Percentiles rank a stretch among this genome's conserved stretches.
Conservation (phyloP, 2,797 vertebrate genomes). For the Poeciliopsis presidionis region DNA sequence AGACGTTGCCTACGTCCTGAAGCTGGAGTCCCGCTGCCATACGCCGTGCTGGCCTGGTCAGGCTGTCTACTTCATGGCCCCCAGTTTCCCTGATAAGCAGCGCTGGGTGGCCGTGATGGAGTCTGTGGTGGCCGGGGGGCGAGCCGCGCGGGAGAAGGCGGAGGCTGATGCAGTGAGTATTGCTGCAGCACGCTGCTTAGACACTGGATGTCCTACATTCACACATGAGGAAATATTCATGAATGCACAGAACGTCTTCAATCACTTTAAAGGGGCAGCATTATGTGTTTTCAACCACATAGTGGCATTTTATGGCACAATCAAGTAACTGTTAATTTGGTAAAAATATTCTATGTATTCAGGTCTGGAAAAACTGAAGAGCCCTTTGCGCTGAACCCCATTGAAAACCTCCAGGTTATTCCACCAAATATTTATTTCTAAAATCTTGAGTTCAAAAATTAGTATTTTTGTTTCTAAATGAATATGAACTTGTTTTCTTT, state of each 20-base stretch:
- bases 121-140: constrained; percentile 91
- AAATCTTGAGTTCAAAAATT: too few relatives aligned
- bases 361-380: too few relatives aligned
- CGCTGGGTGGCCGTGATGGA: constrained; percentile 98
- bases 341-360: too few relatives aligned
- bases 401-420: too few relatives aligned
- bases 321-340: too few relatives aligned
- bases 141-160: constrained; percentile 94
- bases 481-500: too few relatives aligned
- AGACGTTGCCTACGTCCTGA: constrained; percentile 96
- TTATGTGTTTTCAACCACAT: too few relatives aligned
- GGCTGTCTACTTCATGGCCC: constrained; percentile 93
- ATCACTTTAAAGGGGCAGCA: background rate
- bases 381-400: too few relatives aligned
- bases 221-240: constrained; percentile 12
- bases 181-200: constrained; percentile 1
- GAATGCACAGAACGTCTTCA: constrained; percentile 6
- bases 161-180: constrained; percentile 98
- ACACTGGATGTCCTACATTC: constrained; percentile 9
- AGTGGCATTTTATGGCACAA: too few relatives aligned
- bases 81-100: constrained; percentile 98
- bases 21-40: constrained; percentile 94
- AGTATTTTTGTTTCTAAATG: too few relatives aligned
- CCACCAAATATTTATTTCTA: too few relatives aligned
- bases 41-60: constrained; percentile 96